Percentiles rank a stretch among this genome's conserved stretches.
These are phyloP conservation scores for Anarhynchus alexandrinus DNA, from an alignment of 2,113 vertebrate species.

Conservation along the genomic window DNA sequence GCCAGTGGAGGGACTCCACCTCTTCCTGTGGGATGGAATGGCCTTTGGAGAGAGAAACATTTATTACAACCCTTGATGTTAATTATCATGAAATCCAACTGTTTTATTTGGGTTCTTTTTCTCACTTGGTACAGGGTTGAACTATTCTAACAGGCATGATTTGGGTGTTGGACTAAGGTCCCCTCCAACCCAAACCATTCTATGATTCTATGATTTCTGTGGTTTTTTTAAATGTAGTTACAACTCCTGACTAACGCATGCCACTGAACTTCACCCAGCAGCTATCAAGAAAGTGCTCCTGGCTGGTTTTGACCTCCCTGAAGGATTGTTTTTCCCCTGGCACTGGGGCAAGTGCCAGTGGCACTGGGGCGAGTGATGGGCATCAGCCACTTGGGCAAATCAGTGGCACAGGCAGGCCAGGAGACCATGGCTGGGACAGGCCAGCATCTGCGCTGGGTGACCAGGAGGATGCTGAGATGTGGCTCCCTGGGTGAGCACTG, in stretches of 20 bases:
- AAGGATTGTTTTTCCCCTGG: background rate
- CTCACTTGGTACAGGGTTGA: background rate
- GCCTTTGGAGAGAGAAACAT: background rate
- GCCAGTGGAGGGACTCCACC: background rate
- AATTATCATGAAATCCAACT: background rate
- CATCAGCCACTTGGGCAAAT: rapidly evolving
- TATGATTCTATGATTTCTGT: rapidly evolving
- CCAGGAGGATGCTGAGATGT: background rate
- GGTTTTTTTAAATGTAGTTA: background rate
- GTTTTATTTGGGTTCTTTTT: background rate
- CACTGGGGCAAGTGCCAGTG: rapidly evolving
- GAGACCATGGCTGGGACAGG: background rate
- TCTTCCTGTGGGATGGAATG: background rate
- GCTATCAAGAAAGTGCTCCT: background rate
- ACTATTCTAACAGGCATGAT: background rate
- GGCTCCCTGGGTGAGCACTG: background rate
- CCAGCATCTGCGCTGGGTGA: background rate
- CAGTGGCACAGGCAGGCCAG: rapidly evolving
- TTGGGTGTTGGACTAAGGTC: background rate
- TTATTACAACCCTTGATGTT: background rate
- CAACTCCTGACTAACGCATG: background rate
- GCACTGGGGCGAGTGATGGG: rapidly evolving
- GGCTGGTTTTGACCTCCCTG: background rate
- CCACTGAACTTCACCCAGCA: background rate
- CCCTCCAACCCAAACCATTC: background rate